These are phyloP conservation scores for Fulmarus glacialis DNA, from an alignment of 2,113 vertebrate genomes.

Conservation along the genomic window DNA sequence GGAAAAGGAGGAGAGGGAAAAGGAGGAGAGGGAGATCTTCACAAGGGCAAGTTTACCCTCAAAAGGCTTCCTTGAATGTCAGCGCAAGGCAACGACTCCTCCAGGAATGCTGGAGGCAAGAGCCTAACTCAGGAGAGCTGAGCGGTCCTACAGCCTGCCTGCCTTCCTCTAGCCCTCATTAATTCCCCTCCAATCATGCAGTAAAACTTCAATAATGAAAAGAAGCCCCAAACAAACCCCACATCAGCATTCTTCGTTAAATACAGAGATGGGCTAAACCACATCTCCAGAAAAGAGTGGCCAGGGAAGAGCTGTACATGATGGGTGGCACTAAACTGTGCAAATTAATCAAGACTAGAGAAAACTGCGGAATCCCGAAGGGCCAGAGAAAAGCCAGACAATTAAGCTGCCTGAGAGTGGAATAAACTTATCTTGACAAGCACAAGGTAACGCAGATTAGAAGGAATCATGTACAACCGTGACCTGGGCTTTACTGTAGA, in stretches of 20 bases:
- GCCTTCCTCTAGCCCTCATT: background rate
- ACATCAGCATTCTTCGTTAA: background rate
- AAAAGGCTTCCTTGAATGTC: background rate
- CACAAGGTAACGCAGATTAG: conserved; percentile 29
- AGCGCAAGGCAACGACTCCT: background rate
- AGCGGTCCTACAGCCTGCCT: background rate
- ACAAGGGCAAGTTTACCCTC: background rate
- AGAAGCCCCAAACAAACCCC: background rate
- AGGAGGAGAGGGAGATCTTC: background rate
- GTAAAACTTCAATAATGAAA: background rate
- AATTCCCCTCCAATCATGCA: background rate
- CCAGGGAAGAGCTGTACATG: background rate
- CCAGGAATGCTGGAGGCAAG: rapidly evolving
- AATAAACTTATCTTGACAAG: conserved; percentile 42
- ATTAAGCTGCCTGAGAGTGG: background rate
- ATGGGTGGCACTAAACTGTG: background rate
- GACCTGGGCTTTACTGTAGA: background rate
- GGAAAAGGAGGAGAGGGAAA: background rate
- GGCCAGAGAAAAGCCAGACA: background rate
- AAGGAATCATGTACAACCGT: background rate
- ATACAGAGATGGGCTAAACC: background rate
- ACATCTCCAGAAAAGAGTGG: background rate
- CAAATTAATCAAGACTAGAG: background rate
- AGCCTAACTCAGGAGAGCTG: background rate
- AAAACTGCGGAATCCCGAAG: background rate